phyloP scores from a whole-genome alignment of 2,113 vertebrate species.

The Hyperopisus bebe region DNA sequence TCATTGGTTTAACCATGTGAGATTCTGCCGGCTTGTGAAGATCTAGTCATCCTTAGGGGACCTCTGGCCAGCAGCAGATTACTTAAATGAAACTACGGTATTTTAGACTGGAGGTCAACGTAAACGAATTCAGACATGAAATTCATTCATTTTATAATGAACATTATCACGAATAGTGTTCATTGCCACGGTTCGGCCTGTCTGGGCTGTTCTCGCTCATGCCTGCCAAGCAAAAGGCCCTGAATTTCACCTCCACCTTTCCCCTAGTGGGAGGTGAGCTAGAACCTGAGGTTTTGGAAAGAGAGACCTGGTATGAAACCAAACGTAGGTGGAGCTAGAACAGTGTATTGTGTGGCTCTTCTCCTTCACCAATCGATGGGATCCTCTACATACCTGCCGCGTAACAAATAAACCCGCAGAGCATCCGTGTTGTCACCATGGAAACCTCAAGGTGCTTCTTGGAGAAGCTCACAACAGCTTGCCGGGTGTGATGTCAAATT shows the following conservation, averaged over 20 bases:
- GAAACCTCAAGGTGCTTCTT: background rate
- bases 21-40: background rate
- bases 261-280: background rate
- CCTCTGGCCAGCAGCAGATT: background rate
- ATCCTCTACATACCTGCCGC: background rate
- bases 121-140: background rate
- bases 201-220: background rate
- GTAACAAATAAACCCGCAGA: background rate
- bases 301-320: background rate
- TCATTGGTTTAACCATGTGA: background rate
- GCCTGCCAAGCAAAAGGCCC: too few relatives aligned
- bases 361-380: background rate
- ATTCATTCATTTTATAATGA: background rate
- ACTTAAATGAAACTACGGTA: background rate
- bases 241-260: background rate
- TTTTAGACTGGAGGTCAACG: background rate
- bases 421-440: background rate
- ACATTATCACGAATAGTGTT: background rate
- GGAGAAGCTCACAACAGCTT: background rate
- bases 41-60: background rate
- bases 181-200: background rate
- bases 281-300: background rate
- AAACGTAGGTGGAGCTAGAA: background rate
- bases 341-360: background rate
- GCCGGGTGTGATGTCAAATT: background rate